Conservation (phyloP, 2,113 vertebrate genomes). For the Girardinichthys multiradiatus region DNA sequence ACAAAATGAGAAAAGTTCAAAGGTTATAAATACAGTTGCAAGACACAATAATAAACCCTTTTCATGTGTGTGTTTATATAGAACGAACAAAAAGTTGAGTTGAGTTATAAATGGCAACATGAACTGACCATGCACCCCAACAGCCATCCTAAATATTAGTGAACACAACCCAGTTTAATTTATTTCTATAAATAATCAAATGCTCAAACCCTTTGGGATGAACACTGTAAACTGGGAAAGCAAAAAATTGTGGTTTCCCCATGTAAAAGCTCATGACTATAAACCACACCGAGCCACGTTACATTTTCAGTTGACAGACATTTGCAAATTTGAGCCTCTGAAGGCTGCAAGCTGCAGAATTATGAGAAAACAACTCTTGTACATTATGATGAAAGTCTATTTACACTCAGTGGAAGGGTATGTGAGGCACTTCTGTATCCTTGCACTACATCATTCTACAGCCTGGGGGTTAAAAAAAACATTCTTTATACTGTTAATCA, state of each 20-base stretch:
- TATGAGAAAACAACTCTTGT: constrained; percentile 29
- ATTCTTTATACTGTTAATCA: constrained; percentile 44
- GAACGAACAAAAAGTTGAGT: not conserved
- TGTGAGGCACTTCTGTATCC: constrained; percentile 42
- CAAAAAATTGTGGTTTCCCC: constrained; percentile 13
- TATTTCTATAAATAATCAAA: constrained; percentile 40
- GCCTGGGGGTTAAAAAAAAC: constrained; percentile 49
- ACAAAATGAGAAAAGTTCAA: not conserved
- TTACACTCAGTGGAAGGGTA: constrained; percentile 28
- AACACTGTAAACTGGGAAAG: constrained; percentile 23
- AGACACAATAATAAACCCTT: not conserved
- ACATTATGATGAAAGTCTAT: constrained; percentile 44
- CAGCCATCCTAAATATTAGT: constrained; percentile 43
- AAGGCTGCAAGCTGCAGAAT: constrained; percentile 18
- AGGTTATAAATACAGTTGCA: not conserved
- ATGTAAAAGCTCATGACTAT: constrained; percentile 24
- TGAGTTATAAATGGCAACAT: constrained; percentile 18
- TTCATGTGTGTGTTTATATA: not conserved
- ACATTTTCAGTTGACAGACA: constrained; percentile 38
- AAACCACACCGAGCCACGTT: constrained; percentile 44
- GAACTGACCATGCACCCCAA: constrained; percentile 24
- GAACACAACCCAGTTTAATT: constrained; percentile 38
- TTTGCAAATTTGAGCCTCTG: constrained; percentile 30
- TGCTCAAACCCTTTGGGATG: constrained; percentile 10
- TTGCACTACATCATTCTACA: constrained; percentile 31